phyloP scores from a whole-genome alignment of 2,113 vertebrate genomes.

The Cyanoramphus novaezelandiae region DNA sequence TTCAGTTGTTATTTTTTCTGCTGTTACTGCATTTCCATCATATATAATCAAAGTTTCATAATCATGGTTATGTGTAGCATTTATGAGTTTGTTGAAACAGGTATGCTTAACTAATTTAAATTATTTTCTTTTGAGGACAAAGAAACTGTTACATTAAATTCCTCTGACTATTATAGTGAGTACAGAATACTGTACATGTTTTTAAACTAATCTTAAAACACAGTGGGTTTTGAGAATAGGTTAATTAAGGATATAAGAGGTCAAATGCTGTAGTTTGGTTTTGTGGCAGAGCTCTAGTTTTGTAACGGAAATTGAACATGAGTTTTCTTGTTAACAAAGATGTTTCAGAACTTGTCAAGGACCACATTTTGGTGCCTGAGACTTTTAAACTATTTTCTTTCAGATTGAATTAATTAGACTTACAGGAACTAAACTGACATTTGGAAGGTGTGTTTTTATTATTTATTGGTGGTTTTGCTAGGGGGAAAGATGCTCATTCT shows the following conservation, averaged over 20 bases:
- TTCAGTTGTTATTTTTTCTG: background rate
- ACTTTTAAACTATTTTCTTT: constrained; percentile 69
- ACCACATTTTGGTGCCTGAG: constrained; percentile 46
- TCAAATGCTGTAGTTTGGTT: constrained; percentile 62
- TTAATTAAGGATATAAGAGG: background rate
- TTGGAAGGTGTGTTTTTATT: constrained; percentile 67
- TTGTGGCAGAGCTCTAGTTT: constrained; percentile 56
- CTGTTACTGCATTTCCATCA: background rate
- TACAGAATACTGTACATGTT: background rate
- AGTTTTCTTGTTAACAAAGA: constrained; percentile 67
- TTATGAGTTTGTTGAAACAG: constrained; percentile 4
- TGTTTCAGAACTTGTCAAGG: constrained; percentile 75
- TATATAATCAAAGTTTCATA: constrained; percentile 8
- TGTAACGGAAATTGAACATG: constrained; percentile 41
- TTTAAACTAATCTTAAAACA: constrained; percentile 2
- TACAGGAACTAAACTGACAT: constrained; percentile 56
- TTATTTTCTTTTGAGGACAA: background rate
- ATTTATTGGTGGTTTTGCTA: constrained; percentile 74
- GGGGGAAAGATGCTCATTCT: constrained; percentile 97
- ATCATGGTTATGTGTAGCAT: background rate
- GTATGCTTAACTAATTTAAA: constrained; percentile 2
- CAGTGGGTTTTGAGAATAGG: background rate
- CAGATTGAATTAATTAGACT: constrained; percentile 73
- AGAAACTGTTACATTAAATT: background rate
- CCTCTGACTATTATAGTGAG: background rate